Conservation (phyloP, 2,113 vertebrate species). For the Centropristis striata region DNA sequence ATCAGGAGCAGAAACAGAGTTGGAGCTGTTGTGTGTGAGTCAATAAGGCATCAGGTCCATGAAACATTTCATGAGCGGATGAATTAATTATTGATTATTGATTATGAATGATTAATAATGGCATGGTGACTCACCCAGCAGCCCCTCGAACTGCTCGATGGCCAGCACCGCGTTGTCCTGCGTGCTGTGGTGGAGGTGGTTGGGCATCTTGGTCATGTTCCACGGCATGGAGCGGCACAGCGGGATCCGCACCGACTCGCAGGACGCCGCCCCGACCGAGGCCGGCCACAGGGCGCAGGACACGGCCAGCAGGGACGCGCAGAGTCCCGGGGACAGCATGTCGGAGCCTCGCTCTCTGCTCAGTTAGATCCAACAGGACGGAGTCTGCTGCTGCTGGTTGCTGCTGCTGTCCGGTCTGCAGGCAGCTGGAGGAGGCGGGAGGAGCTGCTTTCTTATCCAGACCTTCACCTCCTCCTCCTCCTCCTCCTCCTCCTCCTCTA, state of each 20-base stretch:
- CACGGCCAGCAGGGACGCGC: slow-evolving; percentile 76
- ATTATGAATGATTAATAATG: no score
- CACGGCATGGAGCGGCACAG: slow-evolving; percentile 95
- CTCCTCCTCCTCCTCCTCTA: no score
- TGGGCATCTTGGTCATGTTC: slow-evolving; percentile 99
- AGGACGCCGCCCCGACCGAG: slow-evolving; percentile 84
- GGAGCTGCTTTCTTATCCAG: slow-evolving; percentile 42
- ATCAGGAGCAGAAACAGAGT: no score
- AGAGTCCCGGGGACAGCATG: slow-evolving; percentile 77
- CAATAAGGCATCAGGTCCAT: no score
- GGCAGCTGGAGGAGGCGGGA: slow-evolving; percentile 53
- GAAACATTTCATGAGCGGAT: no score
- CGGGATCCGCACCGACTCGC: slow-evolving; percentile 95
- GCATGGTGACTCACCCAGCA: slow-evolving; percentile 89
- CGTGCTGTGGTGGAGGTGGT: slow-evolving; percentile 99
- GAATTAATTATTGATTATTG: no score
- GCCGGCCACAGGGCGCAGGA: slow-evolving; percentile 81
- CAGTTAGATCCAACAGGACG: slow-evolving; percentile 31
- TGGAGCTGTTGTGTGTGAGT: no score
- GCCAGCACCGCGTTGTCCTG: slow-evolving; percentile 98
- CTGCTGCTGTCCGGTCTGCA: slow-evolving; percentile 44
- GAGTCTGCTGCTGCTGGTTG: slow-evolving; percentile 17
- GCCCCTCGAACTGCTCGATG: slow-evolving; percentile 97
- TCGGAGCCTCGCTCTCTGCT: background rate
- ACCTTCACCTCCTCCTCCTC: slow-evolving; percentile 10